Evolutionary conservation across 2,797 vertebrate genomes (phyloP), one percentile per base, ranked within the genome.

Genomic region (Urosaurus nigricauda): DNA sequence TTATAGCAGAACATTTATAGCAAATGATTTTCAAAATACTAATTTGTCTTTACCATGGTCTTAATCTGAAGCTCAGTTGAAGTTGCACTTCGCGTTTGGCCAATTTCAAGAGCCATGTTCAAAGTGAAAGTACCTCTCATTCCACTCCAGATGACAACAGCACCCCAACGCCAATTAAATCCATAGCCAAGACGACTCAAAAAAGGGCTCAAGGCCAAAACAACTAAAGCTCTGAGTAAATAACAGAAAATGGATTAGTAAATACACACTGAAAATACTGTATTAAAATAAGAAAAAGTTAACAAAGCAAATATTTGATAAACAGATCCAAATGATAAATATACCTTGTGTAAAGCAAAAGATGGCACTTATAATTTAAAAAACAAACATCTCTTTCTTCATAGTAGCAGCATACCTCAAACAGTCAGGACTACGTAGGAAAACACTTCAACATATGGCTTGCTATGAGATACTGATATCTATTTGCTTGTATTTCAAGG

Each of bases 81-180:
- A 37, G 51, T 35, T 35, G 2, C 3, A 51, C 24, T 53, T 5
- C 56, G n/a, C 26, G 19, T 6, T 13, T 88, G 79, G 79, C 79
- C 78, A 91, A 91, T 26, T 60, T 13, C 63, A 85, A 97, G 91
- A 43, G 94, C 96, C 92, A 96, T 92, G 84, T 86, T 93, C 79
- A 96, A 92, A 58, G 94, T 96, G 29, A 94, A 94, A 0, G 32
- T 93, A 4, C 95, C 96, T 87, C 94, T 95, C 91, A 93, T 95
- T 90, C 95, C 94, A 79, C 95, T 96, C 90, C 93, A 97, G 63
- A 94, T 90, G 88, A 94, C 92, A 63, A 95, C 91, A 79, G 95
- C 94, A 0, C 93, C 92, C 94, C 95, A 96, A 56, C 93, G 92
- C 95, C 95, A 96, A 83, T 81, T 95, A 92, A 96, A 96, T 81